phyloP scores from a whole-genome alignment of 2,888 invertebrate genomes.

The Scaptomyza tumidula region DNA sequence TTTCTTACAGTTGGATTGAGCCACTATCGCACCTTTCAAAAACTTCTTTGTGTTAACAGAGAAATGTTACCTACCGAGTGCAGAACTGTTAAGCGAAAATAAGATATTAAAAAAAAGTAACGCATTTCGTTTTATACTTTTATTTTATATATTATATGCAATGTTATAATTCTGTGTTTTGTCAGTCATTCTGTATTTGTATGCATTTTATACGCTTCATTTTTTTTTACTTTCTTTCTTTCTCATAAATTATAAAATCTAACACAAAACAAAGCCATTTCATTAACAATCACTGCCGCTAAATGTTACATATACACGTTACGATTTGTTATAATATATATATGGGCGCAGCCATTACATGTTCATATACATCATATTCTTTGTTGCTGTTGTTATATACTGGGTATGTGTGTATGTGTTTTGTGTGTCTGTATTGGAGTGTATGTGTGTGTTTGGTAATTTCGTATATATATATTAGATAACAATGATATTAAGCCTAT shows the following conservation, averaged over 20 bases:
- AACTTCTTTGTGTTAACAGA: neutral
- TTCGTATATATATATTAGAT: constrained; percentile 75
- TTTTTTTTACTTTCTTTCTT: constrained; percentile 44
- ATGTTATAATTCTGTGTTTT: constrained; percentile 81
- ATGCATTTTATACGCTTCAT: constrained; percentile 73
- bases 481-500: constrained; percentile 80
- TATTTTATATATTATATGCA: constrained; percentile 80
- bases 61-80: neutral
- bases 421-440: constrained; percentile 13
- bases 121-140: constrained; percentile 59
- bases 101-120: neutral
- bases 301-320: constrained; percentile 81
- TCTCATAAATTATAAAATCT: constrained; percentile 80
- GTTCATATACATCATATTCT: constrained; percentile 71
- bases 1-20: neutral
- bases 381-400: constrained; percentile 59
- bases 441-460: constrained; percentile 28
- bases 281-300: constrained; percentile 82
- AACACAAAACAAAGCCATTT: constrained; percentile 82
- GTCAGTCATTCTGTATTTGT: constrained; percentile 83
- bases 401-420: constrained; percentile 40
- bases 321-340: constrained; percentile 64
- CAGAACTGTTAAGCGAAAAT: neutral
- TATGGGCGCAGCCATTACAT: constrained; percentile 61
- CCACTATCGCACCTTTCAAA: neutral